These are phyloP conservation scores for Aphis craccivora DNA, from an alignment of 1,140 invertebrate species.

Conservation along the genomic window DNA sequence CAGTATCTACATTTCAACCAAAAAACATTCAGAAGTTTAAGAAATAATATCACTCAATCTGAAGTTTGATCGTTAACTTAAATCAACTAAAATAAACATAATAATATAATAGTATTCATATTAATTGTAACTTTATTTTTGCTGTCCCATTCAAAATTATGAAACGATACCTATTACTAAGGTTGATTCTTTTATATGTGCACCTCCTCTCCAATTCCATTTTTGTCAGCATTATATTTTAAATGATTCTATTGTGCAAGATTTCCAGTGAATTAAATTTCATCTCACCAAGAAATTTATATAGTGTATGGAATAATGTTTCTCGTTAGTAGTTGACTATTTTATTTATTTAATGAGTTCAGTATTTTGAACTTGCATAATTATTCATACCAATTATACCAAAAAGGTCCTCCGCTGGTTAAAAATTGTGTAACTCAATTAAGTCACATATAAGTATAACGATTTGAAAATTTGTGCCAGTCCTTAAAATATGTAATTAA, in stretches of 20 bases:
- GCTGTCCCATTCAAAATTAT: background rate
- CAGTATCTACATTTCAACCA: background rate
- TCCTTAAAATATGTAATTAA: background rate
- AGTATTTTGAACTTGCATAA: conserved; percentile 10
- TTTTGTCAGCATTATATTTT: background rate
- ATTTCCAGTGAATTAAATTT: background rate
- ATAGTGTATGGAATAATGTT: background rate
- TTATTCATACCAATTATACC: conserved; percentile 10
- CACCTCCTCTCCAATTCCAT: background rate
- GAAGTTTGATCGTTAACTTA: background rate
- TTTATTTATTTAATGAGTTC: background rate
- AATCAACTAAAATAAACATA: background rate
- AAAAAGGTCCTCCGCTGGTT: background rate
- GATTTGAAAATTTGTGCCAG: background rate
- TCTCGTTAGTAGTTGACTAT: background rate
- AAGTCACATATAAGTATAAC: background rate
- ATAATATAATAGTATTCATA: background rate
- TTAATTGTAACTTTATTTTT: background rate
- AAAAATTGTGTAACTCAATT: background rate
- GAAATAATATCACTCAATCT: background rate
- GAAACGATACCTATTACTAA: background rate
- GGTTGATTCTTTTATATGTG: background rate
- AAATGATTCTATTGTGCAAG: background rate
- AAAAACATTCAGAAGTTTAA: background rate
- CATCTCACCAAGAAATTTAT: background rate